Evolutionary conservation across 2,888 invertebrate genomes (phyloP), one percentile per base, ranked within the genome.

Genomic region (Myopa tessellatipennis): DNA sequence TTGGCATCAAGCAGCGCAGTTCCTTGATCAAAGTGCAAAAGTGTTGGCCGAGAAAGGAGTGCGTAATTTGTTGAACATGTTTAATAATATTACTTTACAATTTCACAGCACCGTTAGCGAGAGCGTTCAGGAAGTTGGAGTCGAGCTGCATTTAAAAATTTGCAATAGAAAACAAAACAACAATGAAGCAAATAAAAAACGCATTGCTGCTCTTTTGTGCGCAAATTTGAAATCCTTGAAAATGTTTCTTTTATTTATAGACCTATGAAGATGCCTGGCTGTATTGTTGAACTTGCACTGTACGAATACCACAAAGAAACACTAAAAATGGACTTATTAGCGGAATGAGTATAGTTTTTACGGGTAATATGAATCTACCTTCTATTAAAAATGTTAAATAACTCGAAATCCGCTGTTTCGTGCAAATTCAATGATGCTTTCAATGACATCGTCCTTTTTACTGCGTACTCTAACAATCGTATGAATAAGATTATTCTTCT

Each of bases 1-100:
- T 78, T 99, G 99, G 99, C 97, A 98, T 88, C 99, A 99, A 90
- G 98, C 99, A 0, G 98, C 99, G 0, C 95, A 97, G 87, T 99
- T 97, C 90, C 91, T 99, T 69, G 98, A 99, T 88, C 94, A 97
- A 86, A 97, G 98, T 81, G 96, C 98, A 55, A 97, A 97, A 88
- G 92, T 96, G 82, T 91, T 99, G 78, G 94, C 95, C 71, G 99
- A 99, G 89, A 98, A 98, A 90, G 98, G 98, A 89, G 95, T 95
- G 88, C 91, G 93, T 90, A 87, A 82, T 83, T 80, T 80, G 79
- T 82, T 79, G 73, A 79, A 78, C 76, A 79, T 79, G 72, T n/a
- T 63, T 74, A 71, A 71, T 76, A 77, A 36, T 69, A 26, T 67
- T 74, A 76, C 75, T 74, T 34, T 77, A 78, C 73, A 78, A 73